Conservation (phyloP, 2,797 vertebrate genomes). For the Poecile montanus region DNA sequence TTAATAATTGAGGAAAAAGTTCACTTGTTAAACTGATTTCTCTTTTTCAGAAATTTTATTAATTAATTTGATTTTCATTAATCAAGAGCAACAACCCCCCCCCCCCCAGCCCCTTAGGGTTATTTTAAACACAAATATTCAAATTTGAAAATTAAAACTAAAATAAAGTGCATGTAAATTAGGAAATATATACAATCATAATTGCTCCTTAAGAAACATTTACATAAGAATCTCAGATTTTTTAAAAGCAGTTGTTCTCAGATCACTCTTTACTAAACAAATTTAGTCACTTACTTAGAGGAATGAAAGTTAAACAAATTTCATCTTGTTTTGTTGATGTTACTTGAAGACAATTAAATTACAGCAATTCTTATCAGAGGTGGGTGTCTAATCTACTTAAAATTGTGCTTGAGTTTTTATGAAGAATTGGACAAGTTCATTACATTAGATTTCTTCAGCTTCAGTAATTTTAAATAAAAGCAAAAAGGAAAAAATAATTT, state of each 20-base stretch:
- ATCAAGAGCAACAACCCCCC: fast-evolving
- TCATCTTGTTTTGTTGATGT: background rate
- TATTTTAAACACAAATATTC: background rate
- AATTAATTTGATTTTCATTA: background rate
- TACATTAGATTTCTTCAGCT: background rate
- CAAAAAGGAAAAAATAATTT: background rate
- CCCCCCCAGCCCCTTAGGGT: fast-evolving
- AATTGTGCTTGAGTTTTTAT: background rate
- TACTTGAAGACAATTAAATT: background rate
- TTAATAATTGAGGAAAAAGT: background rate
- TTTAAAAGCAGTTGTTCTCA: background rate
- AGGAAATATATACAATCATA: background rate
- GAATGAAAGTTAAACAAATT: background rate
- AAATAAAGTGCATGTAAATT: background rate
- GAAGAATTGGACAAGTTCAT: background rate
- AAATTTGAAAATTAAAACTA: background rate
- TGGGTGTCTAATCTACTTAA: background rate
- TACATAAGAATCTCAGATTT: background rate
- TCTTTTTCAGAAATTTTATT: background rate
- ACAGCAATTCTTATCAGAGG: background rate
- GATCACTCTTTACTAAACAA: background rate
- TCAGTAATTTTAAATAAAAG: background rate
- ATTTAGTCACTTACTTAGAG: background rate
- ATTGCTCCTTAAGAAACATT: background rate
- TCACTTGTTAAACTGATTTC: background rate